Evolutionary conservation across 1,140 invertebrate species (phyloP).

Genomic region (Aphelenchoides besseyi): DNA sequence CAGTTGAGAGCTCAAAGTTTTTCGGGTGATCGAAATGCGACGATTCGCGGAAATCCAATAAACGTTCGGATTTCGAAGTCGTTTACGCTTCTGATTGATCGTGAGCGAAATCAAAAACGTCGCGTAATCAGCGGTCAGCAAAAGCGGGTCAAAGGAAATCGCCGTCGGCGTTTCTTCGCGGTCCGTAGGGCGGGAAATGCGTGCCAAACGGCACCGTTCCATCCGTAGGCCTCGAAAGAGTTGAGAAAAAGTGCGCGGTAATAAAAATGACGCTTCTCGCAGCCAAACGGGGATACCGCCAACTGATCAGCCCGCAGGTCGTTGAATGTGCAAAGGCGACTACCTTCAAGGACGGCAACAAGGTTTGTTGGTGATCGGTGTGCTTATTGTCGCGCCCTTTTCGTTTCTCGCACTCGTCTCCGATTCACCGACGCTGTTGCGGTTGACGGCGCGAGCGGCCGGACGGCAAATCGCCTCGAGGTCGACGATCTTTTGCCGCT

Average conservation of each 20-base stretch:
- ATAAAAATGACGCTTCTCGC: background rate
- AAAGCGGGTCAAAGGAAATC: background rate
- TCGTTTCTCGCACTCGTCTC: background rate
- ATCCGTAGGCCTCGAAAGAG: background rate
- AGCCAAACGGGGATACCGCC: slow-evolving; percentile 2
- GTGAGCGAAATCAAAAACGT: background rate
- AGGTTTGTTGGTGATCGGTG: slow-evolving; percentile 2
- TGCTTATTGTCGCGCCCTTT: background rate
- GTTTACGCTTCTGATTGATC: background rate
- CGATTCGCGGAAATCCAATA: too few relatives aligned
- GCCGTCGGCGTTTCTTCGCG: background rate
- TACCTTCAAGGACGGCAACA: slow-evolving; percentile 1
- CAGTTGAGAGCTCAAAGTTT: background rate
- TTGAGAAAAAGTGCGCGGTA: background rate
- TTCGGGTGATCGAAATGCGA: too few relatives aligned
- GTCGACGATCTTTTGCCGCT: background rate
- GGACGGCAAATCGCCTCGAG: background rate
- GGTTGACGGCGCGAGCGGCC: background rate
- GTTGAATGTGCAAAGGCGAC: background rate
- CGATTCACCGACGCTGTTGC: slow-evolving; percentile 5
- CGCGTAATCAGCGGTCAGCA: background rate
- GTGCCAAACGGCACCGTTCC: slow-evolving; percentile 2
- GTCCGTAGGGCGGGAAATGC: background rate
- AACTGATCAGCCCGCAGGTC: background rate
- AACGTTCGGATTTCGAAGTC: background rate